Conservation (phyloP, 2,888 invertebrate species). For the Gastracanthus pulcherrimus region DNA sequence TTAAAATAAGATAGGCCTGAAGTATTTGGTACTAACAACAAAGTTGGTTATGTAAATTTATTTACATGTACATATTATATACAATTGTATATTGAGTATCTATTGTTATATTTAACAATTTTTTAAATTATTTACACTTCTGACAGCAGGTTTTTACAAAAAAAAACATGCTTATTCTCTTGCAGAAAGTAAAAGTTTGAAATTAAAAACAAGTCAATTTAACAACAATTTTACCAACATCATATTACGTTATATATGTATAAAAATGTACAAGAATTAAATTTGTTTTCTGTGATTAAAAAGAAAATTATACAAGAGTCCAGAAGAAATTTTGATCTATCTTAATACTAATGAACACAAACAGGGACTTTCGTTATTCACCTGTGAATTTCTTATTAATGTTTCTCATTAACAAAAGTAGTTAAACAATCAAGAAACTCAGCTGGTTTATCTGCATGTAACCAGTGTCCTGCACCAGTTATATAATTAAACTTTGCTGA, state of each 20-base stretch:
- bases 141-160: slow-evolving; percentile 34
- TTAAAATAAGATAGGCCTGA: slow-evolving; percentile 35
- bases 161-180: slow-evolving; percentile 30
- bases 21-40: slow-evolving; percentile 28
- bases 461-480: slow-evolving; percentile 93
- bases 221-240: slow-evolving; percentile 28
- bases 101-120: slow-evolving; percentile 45
- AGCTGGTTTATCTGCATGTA: slow-evolving; percentile 93
- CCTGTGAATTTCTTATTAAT: slow-evolving; percentile 50
- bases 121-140: slow-evolving; percentile 56
- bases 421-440: slow-evolving; percentile 84
- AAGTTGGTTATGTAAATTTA: slow-evolving; percentile 50
- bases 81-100: slow-evolving; percentile 51
- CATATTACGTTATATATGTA: slow-evolving; percentile 20
- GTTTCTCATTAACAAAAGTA: slow-evolving; percentile 80
- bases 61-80: slow-evolving; percentile 58
- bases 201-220: slow-evolving; percentile 43
- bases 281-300: slow-evolving; percentile 31
- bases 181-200: slow-evolving; percentile 22
- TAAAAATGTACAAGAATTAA: slow-evolving; percentile 47
- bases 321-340: slow-evolving; percentile 26
- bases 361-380: slow-evolving; percentile 18
- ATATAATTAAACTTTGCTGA: slow-evolving; percentile 84
- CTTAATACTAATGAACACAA: slow-evolving; percentile 55
- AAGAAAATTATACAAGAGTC: background rate